A percentile compares a stretch with the other conserved stretches of the same genome.
These are phyloP conservation scores for Arrhopalites spinosus DNA, from an alignment of 2,888 invertebrate species.

Conservation along the genomic window DNA sequence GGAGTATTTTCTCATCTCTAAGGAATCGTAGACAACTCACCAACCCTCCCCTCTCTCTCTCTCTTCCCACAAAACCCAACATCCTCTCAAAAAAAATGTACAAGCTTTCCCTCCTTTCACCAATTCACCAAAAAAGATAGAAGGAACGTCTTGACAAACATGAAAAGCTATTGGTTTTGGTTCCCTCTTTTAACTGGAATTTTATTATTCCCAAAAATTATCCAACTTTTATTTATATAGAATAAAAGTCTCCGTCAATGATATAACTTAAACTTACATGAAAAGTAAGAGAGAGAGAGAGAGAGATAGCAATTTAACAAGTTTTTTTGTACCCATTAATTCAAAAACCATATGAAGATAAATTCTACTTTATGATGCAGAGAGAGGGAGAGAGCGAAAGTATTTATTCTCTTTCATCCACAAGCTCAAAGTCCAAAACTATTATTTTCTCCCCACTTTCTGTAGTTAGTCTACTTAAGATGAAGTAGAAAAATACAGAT, in stretches of 20 bases:
- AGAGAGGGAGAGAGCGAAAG: not conserved
- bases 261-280: too few relatives aligned
- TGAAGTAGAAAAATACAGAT: not conserved
- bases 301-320: not conserved
- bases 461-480: not conserved
- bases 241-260: too few relatives aligned
- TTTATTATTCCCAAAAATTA: not conserved
- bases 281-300: too few relatives aligned
- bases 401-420: not conserved
- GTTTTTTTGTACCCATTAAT: conserved; percentile 3
- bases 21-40: too few relatives aligned
- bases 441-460: not conserved
- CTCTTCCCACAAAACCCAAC: not conserved
- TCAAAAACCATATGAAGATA: conserved; percentile 1
- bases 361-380: conserved; percentile 12
- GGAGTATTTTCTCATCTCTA: too few relatives aligned
- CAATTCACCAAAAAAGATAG: too few relatives aligned
- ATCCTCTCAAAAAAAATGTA: not conserved
- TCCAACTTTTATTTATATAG: not conserved
- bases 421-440: not conserved
- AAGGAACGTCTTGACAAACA: too few relatives aligned
- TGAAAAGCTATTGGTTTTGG: not conserved
- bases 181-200: not conserved
- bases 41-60: too few relatives aligned
- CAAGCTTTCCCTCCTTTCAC: too few relatives aligned